Conservation (phyloP, 2,888 invertebrate genomes). For the Habroteleia sp. region DNA sequence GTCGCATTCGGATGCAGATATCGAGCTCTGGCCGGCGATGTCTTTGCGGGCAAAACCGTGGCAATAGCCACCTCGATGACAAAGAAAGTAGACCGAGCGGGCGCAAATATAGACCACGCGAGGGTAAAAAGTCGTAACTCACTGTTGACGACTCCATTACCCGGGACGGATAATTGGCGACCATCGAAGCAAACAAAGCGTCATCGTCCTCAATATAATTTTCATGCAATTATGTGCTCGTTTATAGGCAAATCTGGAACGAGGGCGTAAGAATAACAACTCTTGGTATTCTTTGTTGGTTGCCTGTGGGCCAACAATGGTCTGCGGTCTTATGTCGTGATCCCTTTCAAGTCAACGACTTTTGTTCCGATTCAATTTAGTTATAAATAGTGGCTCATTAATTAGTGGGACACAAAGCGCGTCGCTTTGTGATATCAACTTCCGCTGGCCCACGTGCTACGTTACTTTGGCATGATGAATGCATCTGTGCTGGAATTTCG, state of each 20-base stretch:
- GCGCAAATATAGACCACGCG: neutral
- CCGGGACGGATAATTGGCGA: conserved; percentile 40
- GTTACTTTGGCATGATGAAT: neutral
- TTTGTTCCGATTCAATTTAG: conserved; percentile 38
- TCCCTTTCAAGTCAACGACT: conserved; percentile 40
- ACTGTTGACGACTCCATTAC: conserved; percentile 19
- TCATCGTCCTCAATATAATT: conserved; percentile 34
- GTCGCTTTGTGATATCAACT: conserved; percentile 19
- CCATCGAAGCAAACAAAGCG: conserved; percentile 46
- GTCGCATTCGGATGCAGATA: conserved; percentile 66
- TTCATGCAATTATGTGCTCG: conserved; percentile 49
- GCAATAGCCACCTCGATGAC: conserved; percentile 5
- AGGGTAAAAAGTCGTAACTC: conserved; percentile 2
- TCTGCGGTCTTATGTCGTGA: conserved; percentile 9
- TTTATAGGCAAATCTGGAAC: conserved; percentile 31
- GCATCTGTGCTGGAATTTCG: no score
- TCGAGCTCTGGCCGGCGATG: conserved; percentile 12
- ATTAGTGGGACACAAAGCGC: conserved; percentile 23
- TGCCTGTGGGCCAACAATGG: conserved; percentile 11
- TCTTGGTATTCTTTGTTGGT: conserved; percentile 29
- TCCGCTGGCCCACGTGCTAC: conserved; percentile 14
- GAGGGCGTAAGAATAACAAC: conserved; percentile 48
- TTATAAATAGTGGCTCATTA: conserved; percentile 45
- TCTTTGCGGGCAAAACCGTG: conserved; percentile 34
- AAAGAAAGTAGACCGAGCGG: neutral